Conservation (phyloP, 1,140 invertebrate genomes). For the Bombus impatiens region DNA sequence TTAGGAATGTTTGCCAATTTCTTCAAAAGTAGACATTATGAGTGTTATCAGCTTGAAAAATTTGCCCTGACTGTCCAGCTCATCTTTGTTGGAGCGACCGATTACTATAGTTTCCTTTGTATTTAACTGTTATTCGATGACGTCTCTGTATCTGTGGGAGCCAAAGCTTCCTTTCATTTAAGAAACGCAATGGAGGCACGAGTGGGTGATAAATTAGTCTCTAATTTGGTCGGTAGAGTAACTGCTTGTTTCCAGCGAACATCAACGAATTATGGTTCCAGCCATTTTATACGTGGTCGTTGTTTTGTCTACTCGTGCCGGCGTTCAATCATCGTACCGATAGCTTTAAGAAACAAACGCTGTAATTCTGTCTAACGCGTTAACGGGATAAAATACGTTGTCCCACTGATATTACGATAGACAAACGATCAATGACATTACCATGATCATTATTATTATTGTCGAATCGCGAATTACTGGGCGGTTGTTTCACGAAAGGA, state of each 20-base stretch:
- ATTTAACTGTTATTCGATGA: not conserved
- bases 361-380: not conserved
- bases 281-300: not conserved
- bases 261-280: slow-evolving; percentile 57
- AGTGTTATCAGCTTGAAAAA: not conserved
- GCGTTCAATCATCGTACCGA: slow-evolving; percentile 9
- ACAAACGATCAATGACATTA: slow-evolving; percentile 16
- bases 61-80: not conserved
- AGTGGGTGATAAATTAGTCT: not conserved
- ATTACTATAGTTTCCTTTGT: not conserved
- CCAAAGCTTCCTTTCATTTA: not conserved
- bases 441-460: slow-evolving; percentile 20
- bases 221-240: not conserved
- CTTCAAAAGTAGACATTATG: not conserved
- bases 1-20: not conserved
- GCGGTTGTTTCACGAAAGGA: slow-evolving; percentile 6
- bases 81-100: not conserved
- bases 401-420: slow-evolving; percentile 43
- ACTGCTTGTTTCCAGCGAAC: not conserved
- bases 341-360: slow-evolving; percentile 46
- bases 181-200: not conserved
- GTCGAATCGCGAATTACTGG: not conserved
- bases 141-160: not conserved
- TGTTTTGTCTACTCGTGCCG: slow-evolving; percentile 2
- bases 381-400: slow-evolving; percentile 7